Percentiles rank a stretch among this genome's conserved stretches.
Conservation (phyloP, 2,113 vertebrate species). For the Dermatemys mawii region DNA sequence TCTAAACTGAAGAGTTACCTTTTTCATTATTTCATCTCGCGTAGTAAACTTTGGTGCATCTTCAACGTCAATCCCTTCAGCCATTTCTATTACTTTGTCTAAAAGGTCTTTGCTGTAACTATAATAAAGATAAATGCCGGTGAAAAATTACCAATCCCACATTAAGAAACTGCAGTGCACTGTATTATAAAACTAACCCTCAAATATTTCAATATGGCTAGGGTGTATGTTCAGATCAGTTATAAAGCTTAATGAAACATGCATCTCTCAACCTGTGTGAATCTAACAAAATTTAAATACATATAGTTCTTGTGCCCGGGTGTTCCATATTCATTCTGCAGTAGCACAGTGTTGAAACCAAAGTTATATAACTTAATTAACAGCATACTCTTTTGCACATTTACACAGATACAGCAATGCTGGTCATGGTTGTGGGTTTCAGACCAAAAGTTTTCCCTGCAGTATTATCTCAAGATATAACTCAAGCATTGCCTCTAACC, state of each 20-base stretch:
- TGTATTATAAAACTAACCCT: neutral
- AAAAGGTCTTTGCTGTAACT: constrained; percentile 86
- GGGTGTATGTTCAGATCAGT: neutral
- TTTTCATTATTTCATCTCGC: constrained; percentile 86
- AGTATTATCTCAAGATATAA: neutral
- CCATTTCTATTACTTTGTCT: constrained; percentile 89
- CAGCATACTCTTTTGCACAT: neutral
- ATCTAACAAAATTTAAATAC: neutral
- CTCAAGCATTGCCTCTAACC: neutral
- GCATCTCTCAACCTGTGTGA: neutral
- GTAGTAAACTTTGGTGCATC: constrained; percentile 88
- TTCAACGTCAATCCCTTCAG: constrained; percentile 85
- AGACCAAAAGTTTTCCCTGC: neutral
- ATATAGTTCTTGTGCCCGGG: neutral
- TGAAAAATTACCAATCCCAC: neutral
- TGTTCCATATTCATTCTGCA: neutral
- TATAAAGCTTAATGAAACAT: neutral
- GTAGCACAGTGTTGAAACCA: neutral
- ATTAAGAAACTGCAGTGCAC: neutral
- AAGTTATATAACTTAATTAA: neutral
- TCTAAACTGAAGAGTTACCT: constrained; percentile 61
- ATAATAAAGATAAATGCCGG: constrained; percentile 20
- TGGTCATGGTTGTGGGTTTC: neutral
- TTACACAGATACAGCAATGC: neutral
- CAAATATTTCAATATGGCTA: neutral